Conservation (phyloP, 2,888 invertebrate species). For the Drosophila tanythrix region DNA sequence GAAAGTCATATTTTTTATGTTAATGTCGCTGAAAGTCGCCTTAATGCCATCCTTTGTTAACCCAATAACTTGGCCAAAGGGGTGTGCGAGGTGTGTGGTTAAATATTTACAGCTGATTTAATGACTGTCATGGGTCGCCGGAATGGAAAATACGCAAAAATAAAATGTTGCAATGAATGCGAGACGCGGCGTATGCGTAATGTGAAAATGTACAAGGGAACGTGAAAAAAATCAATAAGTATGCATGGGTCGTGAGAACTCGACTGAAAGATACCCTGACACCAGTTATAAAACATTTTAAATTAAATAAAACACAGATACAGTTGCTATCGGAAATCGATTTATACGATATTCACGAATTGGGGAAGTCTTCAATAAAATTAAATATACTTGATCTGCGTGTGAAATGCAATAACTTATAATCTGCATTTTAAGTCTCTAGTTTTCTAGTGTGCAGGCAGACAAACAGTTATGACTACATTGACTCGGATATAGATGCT, state of each 20-base stretch:
- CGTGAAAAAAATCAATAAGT: background rate
- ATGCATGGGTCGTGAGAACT: background rate
- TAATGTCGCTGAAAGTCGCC: background rate
- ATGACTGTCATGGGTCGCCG: slow-evolving; percentile 20
- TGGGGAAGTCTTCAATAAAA: background rate
- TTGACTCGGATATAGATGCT: background rate
- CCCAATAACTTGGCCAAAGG: background rate
- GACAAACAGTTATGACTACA: background rate
- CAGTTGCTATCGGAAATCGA: background rate
- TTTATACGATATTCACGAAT: background rate
- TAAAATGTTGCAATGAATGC: slow-evolving; percentile 2
- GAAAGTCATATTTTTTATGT: background rate
- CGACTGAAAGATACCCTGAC: background rate
- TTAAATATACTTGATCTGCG: background rate
- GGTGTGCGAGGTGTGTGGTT: slow-evolving; percentile 36
- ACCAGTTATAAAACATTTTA: background rate
- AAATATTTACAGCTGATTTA: slow-evolving; percentile 32
- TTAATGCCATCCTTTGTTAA: background rate
- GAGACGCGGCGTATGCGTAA: slow-evolving; percentile 29
- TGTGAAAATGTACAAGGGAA: background rate
- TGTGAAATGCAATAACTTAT: background rate
- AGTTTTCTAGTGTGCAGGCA: no score
- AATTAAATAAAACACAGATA: background rate
- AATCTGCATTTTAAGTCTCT: no score
- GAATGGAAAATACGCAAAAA: background rate